A percentile compares a stretch with the other conserved stretches of the same genome.
phyloP scores from a whole-genome alignment of 2,113 vertebrate species.

The Poecile atricapillus region DNA sequence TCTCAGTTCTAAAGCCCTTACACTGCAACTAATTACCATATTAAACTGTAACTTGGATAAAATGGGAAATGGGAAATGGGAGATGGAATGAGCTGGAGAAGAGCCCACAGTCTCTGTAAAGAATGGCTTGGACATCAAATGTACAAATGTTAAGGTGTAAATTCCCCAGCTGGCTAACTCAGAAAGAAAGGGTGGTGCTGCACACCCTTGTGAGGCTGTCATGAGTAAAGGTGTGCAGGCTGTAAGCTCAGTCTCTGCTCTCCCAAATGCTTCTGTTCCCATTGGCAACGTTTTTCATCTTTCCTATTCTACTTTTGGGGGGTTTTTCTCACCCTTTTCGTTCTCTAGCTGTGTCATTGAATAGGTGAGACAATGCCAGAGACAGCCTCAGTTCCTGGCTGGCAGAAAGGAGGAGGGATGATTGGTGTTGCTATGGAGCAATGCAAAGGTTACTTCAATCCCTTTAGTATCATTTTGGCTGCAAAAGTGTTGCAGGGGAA shows the following conservation, averaged over 20 bases:
- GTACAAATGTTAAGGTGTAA: not conserved
- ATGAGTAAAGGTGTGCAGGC: not conserved
- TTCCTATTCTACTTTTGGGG: not conserved
- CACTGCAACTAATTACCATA: not conserved
- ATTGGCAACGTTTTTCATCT: not conserved
- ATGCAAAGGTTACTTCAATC: not conserved
- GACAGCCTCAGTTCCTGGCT: not conserved
- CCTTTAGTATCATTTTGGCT: not conserved
- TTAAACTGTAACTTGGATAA: not conserved
- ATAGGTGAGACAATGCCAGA: not conserved
- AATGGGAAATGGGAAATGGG: rapidly evolving
- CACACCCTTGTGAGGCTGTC: not conserved
- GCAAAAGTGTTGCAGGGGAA: not conserved
- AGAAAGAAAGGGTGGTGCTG: not conserved
- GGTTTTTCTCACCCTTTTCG: not conserved
- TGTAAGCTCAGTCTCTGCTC: not conserved
- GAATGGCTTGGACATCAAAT: not conserved
- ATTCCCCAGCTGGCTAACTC: not conserved
- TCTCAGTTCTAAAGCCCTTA: not conserved
- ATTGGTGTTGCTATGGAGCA: not conserved
- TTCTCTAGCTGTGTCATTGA: not conserved
- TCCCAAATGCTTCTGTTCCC: not conserved
- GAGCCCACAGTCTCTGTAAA: not conserved
- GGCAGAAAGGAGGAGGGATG: not conserved
- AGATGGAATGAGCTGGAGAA: not conserved